Base-by-base conservation (phyloP, 2,888 invertebrate species). In the Ochlodes sylvanus region DNA sequence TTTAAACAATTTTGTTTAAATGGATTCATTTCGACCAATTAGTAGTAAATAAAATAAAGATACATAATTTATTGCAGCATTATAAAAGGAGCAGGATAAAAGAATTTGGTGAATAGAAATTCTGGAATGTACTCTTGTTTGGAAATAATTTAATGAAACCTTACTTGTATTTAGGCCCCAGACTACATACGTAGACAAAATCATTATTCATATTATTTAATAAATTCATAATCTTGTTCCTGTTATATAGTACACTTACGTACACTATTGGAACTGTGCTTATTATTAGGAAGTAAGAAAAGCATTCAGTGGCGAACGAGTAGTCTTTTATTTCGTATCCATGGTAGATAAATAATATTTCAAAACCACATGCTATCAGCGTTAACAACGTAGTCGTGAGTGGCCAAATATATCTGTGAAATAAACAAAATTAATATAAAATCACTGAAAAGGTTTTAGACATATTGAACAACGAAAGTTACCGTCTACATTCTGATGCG, bases 281-380 rank as follows among this genome's bases (percentile, higher is more conserved):
- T 0, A 88, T 44, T 6, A 88, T 71, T 10, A 88, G 71, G 41
- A 83, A 73, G 68, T 88, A 90, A 69, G 85, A 87, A 72, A 88
- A 86, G 41, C 82, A 80, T 71, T 89, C 89, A 0, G 85, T 85
- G 0, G 89, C 88, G 12, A 81, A 77, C 0, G 83, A 74, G 57
- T 87, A 83, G 72, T 90, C 86, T 1, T 77, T 65, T 0, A 69
- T 56, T 0, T 38, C 21, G n/a, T 15, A 65, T 12, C 64, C 64
- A 14, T 65, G 64, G 38, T 21, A 17, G 12, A 65, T 57, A 19
- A 65, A 65, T 47, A 57, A 57, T 14, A 41, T 21, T 57, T 65
- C 57, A 6, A 65, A 50, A 12, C 9, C 19, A 27, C 12, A 10
- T 47, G 72, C 76, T 0, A 77, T 19, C 0, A 84, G 15, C 0